Base-by-base conservation (phyloP, 2,797 vertebrate species). In the Mastacembelus armatus region DNA sequence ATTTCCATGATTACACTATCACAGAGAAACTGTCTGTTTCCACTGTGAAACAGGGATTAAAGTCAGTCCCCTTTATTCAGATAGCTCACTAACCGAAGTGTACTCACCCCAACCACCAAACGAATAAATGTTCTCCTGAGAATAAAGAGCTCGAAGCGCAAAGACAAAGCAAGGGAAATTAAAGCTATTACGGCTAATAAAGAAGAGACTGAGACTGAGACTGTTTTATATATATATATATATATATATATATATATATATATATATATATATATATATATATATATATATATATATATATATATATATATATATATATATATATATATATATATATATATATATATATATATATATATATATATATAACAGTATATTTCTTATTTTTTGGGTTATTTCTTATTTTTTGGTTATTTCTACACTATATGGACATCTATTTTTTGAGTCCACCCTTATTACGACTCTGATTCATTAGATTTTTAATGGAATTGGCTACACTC, bases 91-190 rank as follows among this genome's bases (percentile, higher is more conserved):
- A 72, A 64, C 74, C 57, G 42, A 66, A 32, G 66, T 63, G 62
- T 49, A 38, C 62, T 78, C 72, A 71, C 48, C 74, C 65, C 58
- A 10, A 43, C 40, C 54, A 11, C 58, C 72, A 47, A 78, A 70
- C 66, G 72, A 77, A 77, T 15, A 54, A 61, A 61, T 1, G 36
- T 22, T 45, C 75, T 55, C 70, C 39, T 4, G 74, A 54, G 77
- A 66, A 58, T 32, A 69, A 56, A 66, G 64, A 57, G 58, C 58
- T 19, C 15, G 3, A 27, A 1, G 55, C 44, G 3, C 10, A 40
- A 18, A 71, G 66, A 74, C 80, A 74, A 66, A 64, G 44, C 64
- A 51, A 58, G 71, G 63, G 66, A 56, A 76, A 43, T 43, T 29
- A 47, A 68, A 59, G n/a, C n/a, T n/a, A n/a, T n/a, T n/a, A n/a